Base-by-base conservation (phyloP, 2,113 vertebrate genomes). In the Pagrus major region DNA sequence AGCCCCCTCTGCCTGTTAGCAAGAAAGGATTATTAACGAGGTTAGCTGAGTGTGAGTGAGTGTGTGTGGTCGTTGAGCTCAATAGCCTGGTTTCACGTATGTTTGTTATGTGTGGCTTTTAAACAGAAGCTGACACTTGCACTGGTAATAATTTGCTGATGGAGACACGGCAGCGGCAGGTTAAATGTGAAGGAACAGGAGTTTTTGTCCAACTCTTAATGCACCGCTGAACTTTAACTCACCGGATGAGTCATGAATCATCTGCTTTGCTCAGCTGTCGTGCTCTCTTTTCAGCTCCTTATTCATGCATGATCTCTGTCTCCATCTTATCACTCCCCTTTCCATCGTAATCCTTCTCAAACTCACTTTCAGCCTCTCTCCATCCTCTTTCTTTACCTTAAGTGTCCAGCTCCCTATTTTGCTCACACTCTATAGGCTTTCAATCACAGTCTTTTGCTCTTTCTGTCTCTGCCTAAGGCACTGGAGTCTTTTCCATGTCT, bases 11-110 rank as follows among this genome's bases (percentile, higher is more conserved):
- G 67, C 23, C 69, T 80, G 78, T 78, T 76, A 86, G 81, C 78
- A 69, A 51, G 44, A 35, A 11, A 25, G 54, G 52, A 49, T 87
- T 75, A 83, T 88, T 71, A 77, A 67, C 71, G 47, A 49, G 41
- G 51, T 69, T 76, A 66, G 78, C 55, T 39, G 58, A 23, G 49
- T 35, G 74, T 56, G 68, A 41, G 69, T 20, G 54, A 1, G 56
- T 15, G 65, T 64, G 77, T 41, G 46, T 15, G 15, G 65, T 64
- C 37, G 61, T 21, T 44, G 59, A 55, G 25, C 12, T 15, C 1
- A 42, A 6, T 2, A 33, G 39, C 42, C 12, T 31, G 6, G 4
- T 37, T 29, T 68, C 4, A 7, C 12, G 18, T 23, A 0, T 59
- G 33, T 70, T 51, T 75, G 27, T 55, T 67, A 54, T 5, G 35